phyloP scores from a whole-genome alignment of 2,797 vertebrate genomes.

The Acropternis orthonyx region DNA sequence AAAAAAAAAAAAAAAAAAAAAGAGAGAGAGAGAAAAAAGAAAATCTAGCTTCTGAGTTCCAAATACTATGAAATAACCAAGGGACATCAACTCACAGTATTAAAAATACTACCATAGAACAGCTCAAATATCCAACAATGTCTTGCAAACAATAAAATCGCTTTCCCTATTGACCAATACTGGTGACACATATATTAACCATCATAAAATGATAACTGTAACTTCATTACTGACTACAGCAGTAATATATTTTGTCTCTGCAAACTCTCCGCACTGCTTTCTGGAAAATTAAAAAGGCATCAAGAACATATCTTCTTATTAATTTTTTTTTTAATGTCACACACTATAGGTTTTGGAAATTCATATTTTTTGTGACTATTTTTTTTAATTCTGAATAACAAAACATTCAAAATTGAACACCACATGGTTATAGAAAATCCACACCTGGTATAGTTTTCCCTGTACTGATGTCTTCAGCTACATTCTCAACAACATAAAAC shows the following conservation, averaged over 20 bases:
- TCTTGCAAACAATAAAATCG: neutral
- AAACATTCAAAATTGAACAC: neutral
- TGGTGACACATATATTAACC: neutral
- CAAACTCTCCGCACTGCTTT: neutral
- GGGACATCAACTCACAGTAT: neutral
- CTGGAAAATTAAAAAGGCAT: neutral
- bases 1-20: neutral
- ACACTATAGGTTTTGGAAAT: neutral
- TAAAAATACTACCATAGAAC: neutral
- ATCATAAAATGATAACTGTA: neutral
- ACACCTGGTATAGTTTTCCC: neutral
- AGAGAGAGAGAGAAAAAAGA: no score
- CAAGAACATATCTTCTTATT: neutral
- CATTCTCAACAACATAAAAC: neutral
- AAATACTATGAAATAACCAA: neutral
- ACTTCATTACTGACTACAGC: neutral
- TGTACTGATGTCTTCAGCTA: neutral
- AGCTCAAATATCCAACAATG: neutral
- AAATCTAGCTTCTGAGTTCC: neutral
- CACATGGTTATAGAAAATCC: neutral
- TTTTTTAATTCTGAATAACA: neutral
- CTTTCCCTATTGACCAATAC: neutral
- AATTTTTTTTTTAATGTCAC: neutral
- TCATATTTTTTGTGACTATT: accelerated
- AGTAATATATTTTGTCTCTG: neutral